These are phyloP conservation scores for Chymomyza caudatula DNA, from an alignment of 2,888 invertebrate species.

Conservation along the genomic window DNA sequence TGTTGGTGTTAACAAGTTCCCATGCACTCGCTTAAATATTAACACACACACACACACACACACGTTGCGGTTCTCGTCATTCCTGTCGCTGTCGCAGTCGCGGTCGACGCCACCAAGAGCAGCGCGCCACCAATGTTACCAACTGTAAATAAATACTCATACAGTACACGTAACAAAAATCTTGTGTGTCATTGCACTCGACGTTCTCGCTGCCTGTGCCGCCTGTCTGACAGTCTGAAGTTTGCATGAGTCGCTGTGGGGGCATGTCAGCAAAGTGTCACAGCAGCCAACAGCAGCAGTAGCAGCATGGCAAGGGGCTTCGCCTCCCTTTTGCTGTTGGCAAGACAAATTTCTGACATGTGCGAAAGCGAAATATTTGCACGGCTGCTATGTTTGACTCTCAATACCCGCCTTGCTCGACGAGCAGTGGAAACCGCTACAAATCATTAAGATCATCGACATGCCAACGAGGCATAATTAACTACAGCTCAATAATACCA, in stretches of 20 bases:
- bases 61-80: slow-evolving; percentile 49
- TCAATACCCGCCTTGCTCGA: neutral
- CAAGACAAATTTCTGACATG: slow-evolving; percentile 20
- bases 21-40: slow-evolving; percentile 73
- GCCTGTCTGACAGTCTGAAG: neutral
- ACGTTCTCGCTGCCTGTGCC: slow-evolving; percentile 9
- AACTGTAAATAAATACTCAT: slow-evolving; percentile 73
- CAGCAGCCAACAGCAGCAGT: neutral
- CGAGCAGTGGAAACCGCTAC: slow-evolving; percentile 42
- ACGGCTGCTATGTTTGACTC: neutral
- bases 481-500: slow-evolving; percentile 62
- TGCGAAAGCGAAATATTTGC: slow-evolving; percentile 47
- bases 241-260: neutral
- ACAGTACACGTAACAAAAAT: slow-evolving; percentile 51
- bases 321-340: neutral
- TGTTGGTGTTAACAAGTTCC: slow-evolving; percentile 73
- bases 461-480: slow-evolving; percentile 64
- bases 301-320: neutral
- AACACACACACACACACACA: slow-evolving; percentile 54
- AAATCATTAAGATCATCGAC: slow-evolving; percentile 67
- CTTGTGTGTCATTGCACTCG: slow-evolving; percentile 72
- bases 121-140: slow-evolving; percentile 35
- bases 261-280: slow-evolving; percentile 1
- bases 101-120: neutral
- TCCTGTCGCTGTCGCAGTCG: slow-evolving; percentile 16